Base-by-base conservation (phyloP, 2,113 vertebrate species). In the Numida meleagris region DNA sequence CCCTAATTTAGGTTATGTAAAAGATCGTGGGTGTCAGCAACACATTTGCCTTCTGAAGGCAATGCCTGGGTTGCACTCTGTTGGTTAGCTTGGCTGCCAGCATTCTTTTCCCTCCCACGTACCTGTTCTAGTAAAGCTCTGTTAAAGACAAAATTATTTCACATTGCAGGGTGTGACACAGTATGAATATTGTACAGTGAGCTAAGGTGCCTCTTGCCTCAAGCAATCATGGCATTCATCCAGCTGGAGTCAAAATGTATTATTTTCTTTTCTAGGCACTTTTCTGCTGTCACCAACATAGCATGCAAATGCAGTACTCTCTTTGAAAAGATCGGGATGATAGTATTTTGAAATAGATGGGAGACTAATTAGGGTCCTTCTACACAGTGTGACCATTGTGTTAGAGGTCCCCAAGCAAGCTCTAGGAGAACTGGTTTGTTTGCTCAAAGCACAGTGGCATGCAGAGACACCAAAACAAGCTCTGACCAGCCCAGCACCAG, bases 1-100 rank as follows among this genome's bases (percentile, higher is more conserved):
- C 70, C 66, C 48, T 88, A 45, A 70, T 83, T 63, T 46, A 77
- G 89, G 76, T 85, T 89, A 61, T 84, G 73, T 74, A 90, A 89
- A 85, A 33, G 51, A 36, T 25, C 71, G 85, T 62, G 82, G 67
- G 76, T 46, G 31, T 75, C 61, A 89, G 40, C 57, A 48, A 61
- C 85, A 70, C 34, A 16, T 24, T 45, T 58, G 53, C 42, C 81
- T 81, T 72, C 58, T 6, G 4, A 92, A 85, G 79, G 61, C 17
- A 59, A n/a, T 33, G 80, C 84, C 70, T 78, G 65, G 31, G 29
- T 19, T 89, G 66, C 36, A 25, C 67, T 90, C 46, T 0, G 2
- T 33, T 2, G 15, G 55, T 10, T 51, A 79, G 36, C 75, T 38
- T 50, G 9, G 45, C 83, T 94, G 87, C 42, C 77, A 78, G 62